Evolutionary conservation across 1,140 invertebrate genomes (phyloP), one percentile per base, ranked within the genome.

Genomic region (Scaptomyza graminum): DNA sequence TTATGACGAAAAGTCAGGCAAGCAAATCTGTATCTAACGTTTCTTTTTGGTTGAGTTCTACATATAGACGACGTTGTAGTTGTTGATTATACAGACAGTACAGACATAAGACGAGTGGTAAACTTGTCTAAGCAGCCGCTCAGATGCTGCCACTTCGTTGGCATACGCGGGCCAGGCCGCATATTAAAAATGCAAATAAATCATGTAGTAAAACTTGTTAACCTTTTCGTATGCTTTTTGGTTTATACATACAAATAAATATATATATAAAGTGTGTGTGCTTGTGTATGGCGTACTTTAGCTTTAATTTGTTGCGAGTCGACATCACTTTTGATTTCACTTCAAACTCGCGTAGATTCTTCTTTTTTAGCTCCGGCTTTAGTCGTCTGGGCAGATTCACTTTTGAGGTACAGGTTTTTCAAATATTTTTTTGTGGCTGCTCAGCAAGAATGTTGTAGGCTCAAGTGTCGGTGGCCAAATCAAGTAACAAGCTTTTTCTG

Each of bases 131-230:
- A 79, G 74, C 75, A 76, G 74, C 15, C 47, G 69, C 5, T 13
- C 52, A 44, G 68, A 50, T 70, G 64, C 66, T 64, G 64, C 34
- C 51, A 63, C 60, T 63, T 44, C 37, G 51, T 63, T 16, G 41
- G 50, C n/a, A n/a, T n/a, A n/a, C n/a, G 59, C 56, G 51, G 67
- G 66, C 46, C 41, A 43, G 39, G 71, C 64, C 39, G 75, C 74
- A 87, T 68, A 83, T 87, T 88, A 87, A 87, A 87, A 87, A 87
- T 87, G 82, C 82, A 87, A 87, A 87, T 87, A 87, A 87, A 87
- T 87, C 82, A 87, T 87, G 82, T 87, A 87, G 82, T 87, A 88
- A 87, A 87, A 87, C 82, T 87, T 87, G 82, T 87, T 87, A 87
- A 87, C 82, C 82, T 87, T 87, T 87, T 88, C 82, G 46, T 75